phyloP scores from a whole-genome alignment of 2,113 vertebrate genomes.

The Edolisoma coerulescens region DNA sequence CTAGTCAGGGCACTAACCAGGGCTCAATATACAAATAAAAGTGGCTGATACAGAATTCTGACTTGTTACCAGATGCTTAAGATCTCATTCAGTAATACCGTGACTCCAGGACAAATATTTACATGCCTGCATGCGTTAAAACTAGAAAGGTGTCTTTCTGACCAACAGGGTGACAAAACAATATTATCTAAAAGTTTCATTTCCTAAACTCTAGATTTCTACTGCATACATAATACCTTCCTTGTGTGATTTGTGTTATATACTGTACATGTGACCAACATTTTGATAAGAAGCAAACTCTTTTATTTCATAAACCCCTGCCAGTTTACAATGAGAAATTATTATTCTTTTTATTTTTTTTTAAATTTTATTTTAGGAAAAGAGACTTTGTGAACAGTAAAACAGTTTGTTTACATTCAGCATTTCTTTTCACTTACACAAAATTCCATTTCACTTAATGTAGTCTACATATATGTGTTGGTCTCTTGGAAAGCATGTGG shows the following conservation, averaged over 20 bases:
- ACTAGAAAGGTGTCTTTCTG: constrained; percentile 97
- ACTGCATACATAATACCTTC: constrained; percentile 99
- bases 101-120: constrained; percentile 99
- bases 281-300: constrained; percentile 73
- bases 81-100: constrained; percentile 99
- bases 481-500: constrained; percentile 69
- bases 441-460: constrained; percentile 67
- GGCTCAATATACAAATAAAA: constrained; percentile 81
- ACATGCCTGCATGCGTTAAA: constrained; percentile 99
- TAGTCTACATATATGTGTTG: constrained; percentile 65
- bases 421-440: constrained; percentile 71
- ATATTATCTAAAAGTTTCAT: constrained; percentile 85
- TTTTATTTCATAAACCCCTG: constrained; percentile 75
- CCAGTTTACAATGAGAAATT: constrained; percentile 75
- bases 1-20: constrained; percentile 69
- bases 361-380: constrained; percentile 75
- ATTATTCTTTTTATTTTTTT: constrained; percentile 54
- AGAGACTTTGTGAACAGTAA: constrained; percentile 85
- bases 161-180: constrained; percentile 97
- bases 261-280: constrained; percentile 95
- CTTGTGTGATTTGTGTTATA: constrained; percentile 90
- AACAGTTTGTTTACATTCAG: constrained; percentile 84
- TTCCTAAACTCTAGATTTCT: constrained; percentile 92
- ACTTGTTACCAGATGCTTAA: constrained; percentile 87
- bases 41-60: constrained; percentile 73